Conservation (phyloP, 2,888 invertebrate genomes). For the Nemoura dubitans region DNA sequence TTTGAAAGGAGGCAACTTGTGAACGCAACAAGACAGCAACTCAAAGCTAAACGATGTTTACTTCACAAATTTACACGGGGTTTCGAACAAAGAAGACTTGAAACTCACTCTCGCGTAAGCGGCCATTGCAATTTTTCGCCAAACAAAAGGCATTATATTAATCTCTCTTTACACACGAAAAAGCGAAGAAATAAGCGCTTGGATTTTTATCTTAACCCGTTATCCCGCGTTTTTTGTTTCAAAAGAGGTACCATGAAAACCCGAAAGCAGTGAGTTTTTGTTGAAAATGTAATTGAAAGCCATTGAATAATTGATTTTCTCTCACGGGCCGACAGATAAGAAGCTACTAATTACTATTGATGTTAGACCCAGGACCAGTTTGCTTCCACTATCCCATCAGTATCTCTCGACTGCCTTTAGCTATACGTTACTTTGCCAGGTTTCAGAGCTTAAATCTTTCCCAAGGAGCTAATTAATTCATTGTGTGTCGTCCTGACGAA, state of each 20-base stretch:
- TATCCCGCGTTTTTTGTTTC: not conserved
- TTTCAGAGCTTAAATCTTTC: not conserved
- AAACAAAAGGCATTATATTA: not conserved
- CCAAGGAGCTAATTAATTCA: not conserved
- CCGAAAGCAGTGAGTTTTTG: not conserved
- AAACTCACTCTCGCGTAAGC: not conserved
- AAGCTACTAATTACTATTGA: slow-evolving; percentile 38
- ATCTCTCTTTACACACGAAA: not conserved
- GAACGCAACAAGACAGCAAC: not conserved
- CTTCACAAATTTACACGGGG: not conserved
- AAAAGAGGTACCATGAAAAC: not conserved
- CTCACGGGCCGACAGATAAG: slow-evolving; percentile 15
- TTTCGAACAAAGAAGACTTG: not conserved
- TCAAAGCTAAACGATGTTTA: not conserved
- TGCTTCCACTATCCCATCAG: not conserved
- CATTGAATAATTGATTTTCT: slow-evolving; percentile 25
- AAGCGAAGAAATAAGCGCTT: not conserved
- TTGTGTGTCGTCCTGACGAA: not conserved
- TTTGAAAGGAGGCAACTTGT: not conserved
- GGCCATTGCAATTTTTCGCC: not conserved
- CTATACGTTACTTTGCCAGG: not conserved
- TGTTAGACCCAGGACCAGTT: not conserved
- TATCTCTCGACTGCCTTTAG: no score
- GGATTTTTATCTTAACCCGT: not conserved
- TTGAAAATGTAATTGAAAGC: not conserved